Conservation (phyloP, 2,888 invertebrate species). For the Rhimphoctona megacephalus region DNA sequence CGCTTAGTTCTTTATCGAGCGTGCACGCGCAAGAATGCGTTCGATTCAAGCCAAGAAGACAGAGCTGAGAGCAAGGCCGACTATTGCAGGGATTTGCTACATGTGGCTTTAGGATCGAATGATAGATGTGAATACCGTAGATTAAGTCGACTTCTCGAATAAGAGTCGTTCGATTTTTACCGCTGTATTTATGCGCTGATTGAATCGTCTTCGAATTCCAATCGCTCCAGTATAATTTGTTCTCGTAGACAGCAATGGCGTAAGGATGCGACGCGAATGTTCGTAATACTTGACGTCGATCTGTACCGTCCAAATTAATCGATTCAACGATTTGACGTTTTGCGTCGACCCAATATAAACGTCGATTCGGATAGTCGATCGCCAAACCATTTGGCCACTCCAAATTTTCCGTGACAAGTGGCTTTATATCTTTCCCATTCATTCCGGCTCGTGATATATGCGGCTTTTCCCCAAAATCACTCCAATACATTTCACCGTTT, state of each 20-base stretch:
- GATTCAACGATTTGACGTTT: constrained; percentile 89
- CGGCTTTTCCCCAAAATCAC: constrained; percentile 92
- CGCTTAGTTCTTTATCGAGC: constrained; percentile 88
- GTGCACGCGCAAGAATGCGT: constrained; percentile 91
- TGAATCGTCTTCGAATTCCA: constrained; percentile 92
- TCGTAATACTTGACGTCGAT: constrained; percentile 88
- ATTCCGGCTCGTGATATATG: constrained; percentile 93
- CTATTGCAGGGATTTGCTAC: constrained; percentile 87
- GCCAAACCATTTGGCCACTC: constrained; percentile 95
- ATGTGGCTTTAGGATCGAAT: constrained; percentile 88
- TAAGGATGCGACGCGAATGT: constrained; percentile 92
- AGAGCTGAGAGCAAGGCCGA: constrained; percentile 91
- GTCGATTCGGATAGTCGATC: constrained; percentile 91
- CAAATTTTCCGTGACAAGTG: constrained; percentile 88
- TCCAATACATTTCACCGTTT: constrained; percentile 95
- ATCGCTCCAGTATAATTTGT: constrained; percentile 96
- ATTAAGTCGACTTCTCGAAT: constrained; percentile 86
- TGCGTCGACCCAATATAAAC: constrained; percentile 96
- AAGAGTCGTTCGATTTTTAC: constrained; percentile 87
- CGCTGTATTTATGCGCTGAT: constrained; percentile 91
- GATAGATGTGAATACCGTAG: constrained; percentile 91
- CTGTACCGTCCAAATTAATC: constrained; percentile 88
- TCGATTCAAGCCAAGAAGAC: constrained; percentile 88
- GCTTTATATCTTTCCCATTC: constrained; percentile 90
- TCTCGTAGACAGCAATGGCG: constrained; percentile 94